Conservation (phyloP, 1,140 invertebrate genomes). For the Zeugodacus cucurbitae region DNA sequence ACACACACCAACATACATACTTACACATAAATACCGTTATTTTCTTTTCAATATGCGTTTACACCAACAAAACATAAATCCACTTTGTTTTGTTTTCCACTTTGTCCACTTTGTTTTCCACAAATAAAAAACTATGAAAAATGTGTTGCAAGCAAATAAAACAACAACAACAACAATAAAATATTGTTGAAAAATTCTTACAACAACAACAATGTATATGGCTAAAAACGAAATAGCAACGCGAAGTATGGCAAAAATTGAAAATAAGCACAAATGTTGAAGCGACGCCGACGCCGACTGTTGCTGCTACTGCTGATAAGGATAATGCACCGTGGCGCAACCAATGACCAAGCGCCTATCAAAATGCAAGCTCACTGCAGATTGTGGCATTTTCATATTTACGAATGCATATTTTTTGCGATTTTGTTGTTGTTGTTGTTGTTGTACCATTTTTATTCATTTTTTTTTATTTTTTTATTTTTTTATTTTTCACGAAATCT, state of each 20-base stretch:
- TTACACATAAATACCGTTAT: neutral
- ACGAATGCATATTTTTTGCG: neutral
- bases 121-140: slow-evolving; percentile 32
- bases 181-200: neutral
- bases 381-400: neutral
- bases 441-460: neutral
- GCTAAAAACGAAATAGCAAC: neutral
- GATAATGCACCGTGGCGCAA: neutral
- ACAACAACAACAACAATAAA: neutral
- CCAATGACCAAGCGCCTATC: neutral
- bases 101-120: neutral
- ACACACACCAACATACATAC: neutral
- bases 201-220: neutral
- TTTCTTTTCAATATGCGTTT: slow-evolving; percentile 10
- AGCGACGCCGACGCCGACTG: neutral
- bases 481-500: neutral
- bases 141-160: neutral
- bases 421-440: neutral
- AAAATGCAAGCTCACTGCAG: neutral
- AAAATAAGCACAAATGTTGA: neutral
- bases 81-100: too few relatives aligned
- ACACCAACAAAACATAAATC: slow-evolving; percentile 4
- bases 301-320: slow-evolving; percentile 17
- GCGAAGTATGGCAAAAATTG: slow-evolving; percentile 25
- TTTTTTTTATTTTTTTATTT: neutral